Base-by-base conservation (phyloP, 1,140 invertebrate genomes). In the Drosophila ficusphila region DNA sequence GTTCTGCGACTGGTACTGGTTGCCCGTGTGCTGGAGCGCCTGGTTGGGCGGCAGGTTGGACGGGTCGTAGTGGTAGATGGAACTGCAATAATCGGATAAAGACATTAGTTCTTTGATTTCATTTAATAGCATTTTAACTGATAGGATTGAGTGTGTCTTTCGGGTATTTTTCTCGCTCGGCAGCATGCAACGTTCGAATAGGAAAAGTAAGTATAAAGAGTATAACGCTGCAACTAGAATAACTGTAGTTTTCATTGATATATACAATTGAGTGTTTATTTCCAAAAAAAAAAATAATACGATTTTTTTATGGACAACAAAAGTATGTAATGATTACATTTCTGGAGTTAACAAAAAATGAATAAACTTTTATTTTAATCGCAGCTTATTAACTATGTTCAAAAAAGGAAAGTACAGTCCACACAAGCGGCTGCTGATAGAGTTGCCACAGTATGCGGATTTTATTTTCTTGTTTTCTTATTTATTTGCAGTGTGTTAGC, bases 11-110 rank as follows among this genome's bases (percentile, higher is more conserved):
- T 76, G 72, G 64, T 90, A 77, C 41, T 49, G 81, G 48, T 89
- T 81, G 60, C 69, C 73, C 48, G 53, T 12, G 42, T 31, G 91
- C 51, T 82, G 78, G 23, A 86, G 73, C 47, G 88, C 79, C 82
- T 91, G 89, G 61, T 76, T 92, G 85, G 89, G 93, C 79, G 94
- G 94, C 62, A 94, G 94, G 89, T 95, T 95, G 31, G 93, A 93
- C 31, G 95, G 95, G 89, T 96, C 95, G 89, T 94, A 96, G 54
- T 95, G 95, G 89, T 96, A 96, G 31, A 95, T 92, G 21, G 94
- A 93, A 47, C 93, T 93, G 82, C 42, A 83, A 73, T 29, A 36
- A 16, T 29, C 8, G 8, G 11, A 56, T 3, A n/a, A 8, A 6
- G 11, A 21, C 12, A 27, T 68, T 31, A 42, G 25, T 0, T 2